Base-by-base conservation (phyloP, 2,113 vertebrate genomes). In the Poeciliopsis occidentalis region DNA sequence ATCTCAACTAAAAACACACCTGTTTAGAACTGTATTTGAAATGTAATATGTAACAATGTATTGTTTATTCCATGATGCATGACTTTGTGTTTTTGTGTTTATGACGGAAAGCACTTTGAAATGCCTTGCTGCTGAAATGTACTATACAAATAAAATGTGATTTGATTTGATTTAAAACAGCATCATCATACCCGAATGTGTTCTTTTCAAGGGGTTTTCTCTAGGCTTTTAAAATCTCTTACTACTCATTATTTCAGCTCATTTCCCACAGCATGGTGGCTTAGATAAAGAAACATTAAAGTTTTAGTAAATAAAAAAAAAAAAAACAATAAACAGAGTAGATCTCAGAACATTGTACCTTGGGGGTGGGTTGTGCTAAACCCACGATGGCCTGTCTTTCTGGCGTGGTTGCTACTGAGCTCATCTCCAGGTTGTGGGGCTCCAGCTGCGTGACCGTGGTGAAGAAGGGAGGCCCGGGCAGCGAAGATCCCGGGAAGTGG, bases 371-470 rank as follows among this genome's bases (percentile, higher is more conserved):
- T 82, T 99, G 98, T 0, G 98, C 97, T 70, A 99, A 93, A 63
- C 97, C 96, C 87, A 99, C 97, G 26, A 99, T 95, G 75, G 96
- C 91, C 92, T 98, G 98, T 63, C 97, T 94, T 82, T 99, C 98
- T 0, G 97, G 96, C 0, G 97, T 98, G 51, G 95, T 85, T 0
- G 97, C 85, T 3, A 98, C 96, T 0, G 94, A 67, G 2, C 96
- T 96, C 89, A 99, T 95, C 86, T 99, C 98, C 91, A 99, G 90
- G 84, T 95, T 91, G 1, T 99, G 98, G 0, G 97, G 96, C 86
- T 99, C 98, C 91, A 99, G 92, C 83, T 98, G 98, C 4, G 97
- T 97, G 88, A 99, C 98, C 0, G 98, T 95, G 0, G 97, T 98
- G 93, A 99, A 99, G 93, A 99, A 99, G 60, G 97, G 95, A 0